These are phyloP conservation scores for Macroglossus sobrinus DNA, from an alignment of 2,113 vertebrate species.

Conservation along the genomic window DNA sequence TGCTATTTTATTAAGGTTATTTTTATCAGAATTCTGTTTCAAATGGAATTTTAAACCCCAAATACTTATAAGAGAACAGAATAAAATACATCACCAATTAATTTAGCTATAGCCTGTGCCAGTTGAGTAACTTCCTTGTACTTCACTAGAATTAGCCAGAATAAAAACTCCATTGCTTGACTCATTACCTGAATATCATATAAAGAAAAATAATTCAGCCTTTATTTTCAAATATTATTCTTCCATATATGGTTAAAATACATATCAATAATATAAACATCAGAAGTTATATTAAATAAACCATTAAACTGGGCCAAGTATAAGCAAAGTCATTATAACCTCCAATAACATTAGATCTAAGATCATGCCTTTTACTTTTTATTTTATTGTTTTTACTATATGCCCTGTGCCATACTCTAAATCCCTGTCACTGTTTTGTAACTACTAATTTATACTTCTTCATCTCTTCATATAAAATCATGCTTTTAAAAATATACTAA, in stretches of 20 bases:
- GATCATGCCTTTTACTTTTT: too few species aligned
- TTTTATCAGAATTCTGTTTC: constrained; percentile 23
- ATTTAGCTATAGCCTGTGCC: background rate
- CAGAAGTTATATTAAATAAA: background rate
- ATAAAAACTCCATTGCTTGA: background rate
- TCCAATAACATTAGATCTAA: background rate
- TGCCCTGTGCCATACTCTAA: too few species aligned
- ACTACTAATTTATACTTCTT: too few species aligned
- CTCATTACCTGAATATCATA: background rate
- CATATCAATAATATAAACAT: background rate
- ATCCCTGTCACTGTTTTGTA: too few species aligned
- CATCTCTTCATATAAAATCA: background rate
- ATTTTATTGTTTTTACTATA: too few species aligned
- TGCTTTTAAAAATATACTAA: background rate
- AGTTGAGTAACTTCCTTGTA: background rate
- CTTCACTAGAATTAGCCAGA: background rate
- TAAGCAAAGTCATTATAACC: background rate
- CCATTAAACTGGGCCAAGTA: background rate
- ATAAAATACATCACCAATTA: background rate
- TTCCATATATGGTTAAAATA: background rate
- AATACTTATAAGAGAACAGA: background rate
- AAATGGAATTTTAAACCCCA: background rate
- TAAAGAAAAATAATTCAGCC: background rate
- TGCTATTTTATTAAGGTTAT: background rate
- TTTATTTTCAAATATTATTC: background rate